phyloP scores from a whole-genome alignment of 2,797 vertebrate species.

The Scarus forsteni region DNA sequence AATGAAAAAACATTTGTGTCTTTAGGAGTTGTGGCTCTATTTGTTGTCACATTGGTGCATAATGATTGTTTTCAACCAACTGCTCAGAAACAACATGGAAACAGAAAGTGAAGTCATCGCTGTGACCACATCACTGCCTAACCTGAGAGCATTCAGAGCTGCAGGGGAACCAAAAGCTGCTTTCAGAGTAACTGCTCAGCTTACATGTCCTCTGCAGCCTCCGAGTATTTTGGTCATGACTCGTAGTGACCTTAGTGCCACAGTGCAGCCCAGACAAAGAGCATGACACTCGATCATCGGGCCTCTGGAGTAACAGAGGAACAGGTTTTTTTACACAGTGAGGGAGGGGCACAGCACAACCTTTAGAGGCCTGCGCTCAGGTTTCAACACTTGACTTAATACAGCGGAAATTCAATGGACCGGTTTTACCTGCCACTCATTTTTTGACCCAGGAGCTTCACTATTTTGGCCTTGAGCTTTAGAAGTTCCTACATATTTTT shows the following conservation, averaged over 20 bases:
- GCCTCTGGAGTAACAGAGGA: constrained; percentile 55
- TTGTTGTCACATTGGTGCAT: background rate
- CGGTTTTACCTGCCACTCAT: constrained; percentile 8
- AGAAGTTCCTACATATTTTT: background rate
- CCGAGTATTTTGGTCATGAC: constrained; percentile 5
- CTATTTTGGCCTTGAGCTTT: background rate
- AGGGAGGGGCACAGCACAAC: constrained; percentile 58
- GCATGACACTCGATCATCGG: constrained; percentile 61
- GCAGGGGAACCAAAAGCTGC: background rate
- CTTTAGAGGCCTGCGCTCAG: constrained; percentile 54
- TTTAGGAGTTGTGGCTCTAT: background rate
- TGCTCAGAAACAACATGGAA: background rate
- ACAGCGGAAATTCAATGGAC: constrained; percentile 44
- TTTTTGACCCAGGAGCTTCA: constrained; percentile 20
- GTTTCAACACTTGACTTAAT: constrained; percentile 62
- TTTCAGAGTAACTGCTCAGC: background rate
- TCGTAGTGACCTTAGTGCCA: constrained; percentile 27
- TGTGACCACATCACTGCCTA: background rate
- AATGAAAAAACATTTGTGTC: too few relatives aligned
- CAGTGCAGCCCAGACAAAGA: constrained; percentile 60
- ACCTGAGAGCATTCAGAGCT: background rate
- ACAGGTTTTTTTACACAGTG: constrained; percentile 74
- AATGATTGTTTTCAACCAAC: too few relatives aligned
- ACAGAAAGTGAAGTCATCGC: background rate
- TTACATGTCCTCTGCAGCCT: background rate